Base-by-base conservation (phyloP, 2,888 invertebrate species). In the Lepeophtheirus nordmannii region DNA sequence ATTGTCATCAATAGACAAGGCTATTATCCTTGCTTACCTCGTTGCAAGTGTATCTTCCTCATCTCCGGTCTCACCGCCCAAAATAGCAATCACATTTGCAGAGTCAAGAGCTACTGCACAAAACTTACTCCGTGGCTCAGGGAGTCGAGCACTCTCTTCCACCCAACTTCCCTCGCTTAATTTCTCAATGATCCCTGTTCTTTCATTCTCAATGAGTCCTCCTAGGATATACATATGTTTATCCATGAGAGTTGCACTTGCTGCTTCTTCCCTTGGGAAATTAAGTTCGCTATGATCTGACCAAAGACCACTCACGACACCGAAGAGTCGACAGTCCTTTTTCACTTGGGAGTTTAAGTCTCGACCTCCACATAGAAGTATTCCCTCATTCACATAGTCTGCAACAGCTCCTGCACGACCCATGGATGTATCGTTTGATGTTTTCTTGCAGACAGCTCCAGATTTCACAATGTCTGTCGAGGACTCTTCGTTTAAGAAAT, bases 11-110 rank as follows among this genome's bases (percentile, higher is more conserved):
- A 41, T 14, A 41, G 11, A 10, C 14, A 41, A 41, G 14, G 14
- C 11, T 14, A 14, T 41, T 8, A 46, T 46, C 17, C 17, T 41
- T n/a, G 14, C 53, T 46, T 17, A 46, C 53, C 17, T 46, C 17
- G 53, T 46, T 14, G 53, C 53, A 14, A 46, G 17, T 46, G 53
- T 17, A 5, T 46, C 53, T 46, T 46, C 53, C 53, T 46, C 53
- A 9, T 38, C 63, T 17, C 53, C 63, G n/a, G 53, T 63, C 14
- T 63, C 63, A 10, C 63, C 63, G 3, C 63, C 63, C 46, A 63
- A 14, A 12, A 63, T 37, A 22, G 63, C 63, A 63, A 63, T 53
- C n/a, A 46, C 53, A n/a, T n/a, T 30, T 37, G 30, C 53, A 20
- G 40, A 22, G n/a, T 56, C 56, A 11, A 63, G 46, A 37, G 22